A percentile compares a stretch with the other conserved stretches of the same genome.
Evolutionary conservation across 2,888 invertebrate species (phyloP).

Genomic region (Aspidiotus destructor): DNA sequence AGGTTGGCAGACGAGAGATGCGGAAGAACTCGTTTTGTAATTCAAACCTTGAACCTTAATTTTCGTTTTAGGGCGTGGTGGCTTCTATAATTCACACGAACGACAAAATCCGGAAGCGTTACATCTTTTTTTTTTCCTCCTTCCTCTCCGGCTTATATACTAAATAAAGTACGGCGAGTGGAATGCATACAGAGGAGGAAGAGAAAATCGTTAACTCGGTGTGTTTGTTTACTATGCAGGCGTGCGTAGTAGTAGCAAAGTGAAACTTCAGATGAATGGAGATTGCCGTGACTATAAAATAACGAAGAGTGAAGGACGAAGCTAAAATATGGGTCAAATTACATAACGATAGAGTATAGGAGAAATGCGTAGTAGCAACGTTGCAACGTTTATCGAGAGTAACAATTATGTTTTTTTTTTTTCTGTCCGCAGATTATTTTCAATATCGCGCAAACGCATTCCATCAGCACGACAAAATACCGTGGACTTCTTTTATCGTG

Average conservation of each 20-base stretch:
- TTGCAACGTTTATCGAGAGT: neutral
- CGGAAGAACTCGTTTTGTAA: conserved; percentile 6
- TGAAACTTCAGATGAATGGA: conserved; percentile 2
- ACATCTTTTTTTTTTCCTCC: conserved; percentile 7
- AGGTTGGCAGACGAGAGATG: neutral
- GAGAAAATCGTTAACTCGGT: neutral
- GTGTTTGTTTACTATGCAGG: conserved; percentile 4
- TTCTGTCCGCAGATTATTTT: too few species aligned
- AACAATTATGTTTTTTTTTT: too few species aligned
- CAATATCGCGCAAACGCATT: too few species aligned
- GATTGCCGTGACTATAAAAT: neutral
- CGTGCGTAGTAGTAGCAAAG: conserved; percentile 1
- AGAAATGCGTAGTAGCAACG: neutral
- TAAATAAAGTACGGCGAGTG: neutral
- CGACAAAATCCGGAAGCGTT: conserved; percentile 11
- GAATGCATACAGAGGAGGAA: conserved; percentile 2
- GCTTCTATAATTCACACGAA: conserved; percentile 10
- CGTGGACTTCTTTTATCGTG: too few species aligned
- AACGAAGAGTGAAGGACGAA: conserved; percentile 6
- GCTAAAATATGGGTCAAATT: conserved; percentile 14
- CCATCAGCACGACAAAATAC: too few species aligned
- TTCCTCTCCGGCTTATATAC: neutral
- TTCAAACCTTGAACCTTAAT: conserved; percentile 14
- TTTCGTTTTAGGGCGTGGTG: conserved; percentile 14
- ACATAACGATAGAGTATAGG: conserved; percentile 9